These are phyloP conservation scores for Elanoides forficatus DNA, from an alignment of 2,113 vertebrate genomes.

Conservation along the genomic window DNA sequence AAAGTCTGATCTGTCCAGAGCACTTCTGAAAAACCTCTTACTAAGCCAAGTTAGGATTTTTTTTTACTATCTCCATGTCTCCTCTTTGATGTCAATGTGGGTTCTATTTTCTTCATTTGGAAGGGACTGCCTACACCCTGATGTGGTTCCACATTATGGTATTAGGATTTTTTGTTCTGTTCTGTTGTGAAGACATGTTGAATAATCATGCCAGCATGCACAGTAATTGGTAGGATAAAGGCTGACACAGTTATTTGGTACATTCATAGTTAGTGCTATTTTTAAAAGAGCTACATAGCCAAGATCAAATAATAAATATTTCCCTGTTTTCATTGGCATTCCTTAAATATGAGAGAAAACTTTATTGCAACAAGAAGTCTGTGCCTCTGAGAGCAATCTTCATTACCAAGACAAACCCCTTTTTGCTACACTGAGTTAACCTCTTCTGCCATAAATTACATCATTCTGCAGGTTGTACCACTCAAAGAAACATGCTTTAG, in stretches of 20 bases:
- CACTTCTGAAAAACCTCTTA: not conserved
- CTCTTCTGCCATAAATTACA: not conserved
- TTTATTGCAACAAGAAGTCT: not conserved
- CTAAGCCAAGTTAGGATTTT: not conserved
- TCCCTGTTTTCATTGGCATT: not conserved
- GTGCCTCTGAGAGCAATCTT: not conserved
- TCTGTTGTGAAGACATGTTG: not conserved
- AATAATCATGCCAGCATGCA: not conserved
- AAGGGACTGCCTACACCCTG: not conserved
- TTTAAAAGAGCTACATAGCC: not conserved
- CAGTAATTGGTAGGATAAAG: not conserved
- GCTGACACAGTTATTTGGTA: not conserved
- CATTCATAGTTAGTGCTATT: not conserved
- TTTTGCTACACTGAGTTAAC: not conserved
- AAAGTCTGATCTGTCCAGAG: not conserved
- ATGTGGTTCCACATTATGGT: not conserved
- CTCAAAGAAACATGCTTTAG: not conserved
- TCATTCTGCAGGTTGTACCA: not conserved
- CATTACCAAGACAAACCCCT: not conserved
- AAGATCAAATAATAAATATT: slow-evolving; percentile 35
- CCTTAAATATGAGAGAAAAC: slow-evolving; percentile 28
- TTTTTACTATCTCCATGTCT: not conserved
- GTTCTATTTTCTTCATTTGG: not conserved
- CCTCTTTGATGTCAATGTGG: not conserved
- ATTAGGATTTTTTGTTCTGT: not conserved